Evolutionary conservation across 2,797 vertebrate species (phyloP).

Genomic region (Oreonectes daqikongensis): DNA sequence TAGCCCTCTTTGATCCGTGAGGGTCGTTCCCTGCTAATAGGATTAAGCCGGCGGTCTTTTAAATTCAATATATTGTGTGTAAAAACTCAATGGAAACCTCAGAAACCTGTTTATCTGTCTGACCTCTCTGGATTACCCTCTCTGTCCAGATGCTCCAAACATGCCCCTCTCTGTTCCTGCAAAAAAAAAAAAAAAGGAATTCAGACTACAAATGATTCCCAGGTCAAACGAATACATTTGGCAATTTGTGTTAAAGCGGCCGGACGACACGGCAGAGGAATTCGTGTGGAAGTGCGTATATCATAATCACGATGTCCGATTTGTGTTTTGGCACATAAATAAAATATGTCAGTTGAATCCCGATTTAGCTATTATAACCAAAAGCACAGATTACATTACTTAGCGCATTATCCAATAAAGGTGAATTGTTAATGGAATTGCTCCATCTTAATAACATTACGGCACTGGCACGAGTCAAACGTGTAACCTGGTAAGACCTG

Average conservation of each 20-base stretch:
- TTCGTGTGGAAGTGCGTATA: neutral
- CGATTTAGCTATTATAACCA: neutral
- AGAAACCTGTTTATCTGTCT: slow-evolving; percentile 26
- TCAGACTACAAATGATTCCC: slow-evolving; percentile 31
- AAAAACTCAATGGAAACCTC: slow-evolving; percentile 36
- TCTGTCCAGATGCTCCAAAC: slow-evolving; percentile 28
- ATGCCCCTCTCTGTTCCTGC: neutral
- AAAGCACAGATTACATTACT: slow-evolving; percentile 4
- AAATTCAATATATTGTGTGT: slow-evolving; percentile 65
- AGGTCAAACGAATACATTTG: neutral
- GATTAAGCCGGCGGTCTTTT: slow-evolving; percentile 68
- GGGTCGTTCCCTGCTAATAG: slow-evolving; percentile 66
- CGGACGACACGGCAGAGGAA: neutral
- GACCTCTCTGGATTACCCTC: slow-evolving; percentile 35
- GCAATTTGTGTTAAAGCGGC: neutral
- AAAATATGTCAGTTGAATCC: neutral
- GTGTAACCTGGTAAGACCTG: neutral
- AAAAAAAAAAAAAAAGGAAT: slow-evolving; percentile 22
- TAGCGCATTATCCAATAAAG: slow-evolving; percentile 27
- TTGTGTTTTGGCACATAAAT: neutral
- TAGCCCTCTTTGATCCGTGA: slow-evolving; percentile 61
- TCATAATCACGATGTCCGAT: neutral
- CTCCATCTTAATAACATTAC: neutral
- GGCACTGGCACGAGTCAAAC: neutral
- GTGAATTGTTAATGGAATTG: slow-evolving; percentile 1